These are phyloP conservation scores for Pterobdella sp. DNA, from an alignment of 2,888 invertebrate species.

Conservation along the genomic window DNA sequence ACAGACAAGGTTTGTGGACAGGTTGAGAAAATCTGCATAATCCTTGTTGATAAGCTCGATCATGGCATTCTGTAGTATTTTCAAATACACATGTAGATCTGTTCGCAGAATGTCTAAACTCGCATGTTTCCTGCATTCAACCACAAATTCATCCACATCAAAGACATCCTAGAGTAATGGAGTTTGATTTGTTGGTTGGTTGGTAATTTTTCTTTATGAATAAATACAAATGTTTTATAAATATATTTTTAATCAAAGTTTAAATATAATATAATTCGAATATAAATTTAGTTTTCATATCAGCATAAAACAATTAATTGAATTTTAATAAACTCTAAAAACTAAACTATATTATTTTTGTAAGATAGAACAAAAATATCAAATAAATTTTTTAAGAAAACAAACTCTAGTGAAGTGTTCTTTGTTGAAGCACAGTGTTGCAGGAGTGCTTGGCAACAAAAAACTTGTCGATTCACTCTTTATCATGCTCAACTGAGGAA, in stretches of 20 bases:
- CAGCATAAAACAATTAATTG: no score
- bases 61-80: conserved; percentile 83
- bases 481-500: not conserved
- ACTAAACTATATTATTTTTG: no score
- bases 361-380: no score
- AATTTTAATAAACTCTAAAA: no score
- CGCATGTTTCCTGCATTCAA: conserved; percentile 62
- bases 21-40: conserved; percentile 91
- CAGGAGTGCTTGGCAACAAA: conserved; percentile 35
- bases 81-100: conserved; percentile 80
- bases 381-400: not conserved
- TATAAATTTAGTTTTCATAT: no score
- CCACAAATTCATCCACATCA: conserved; percentile 83
- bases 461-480: conserved; percentile 18
- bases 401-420: conserved; percentile 38
- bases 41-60: conserved; percentile 94
- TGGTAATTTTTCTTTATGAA: no score
- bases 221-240: no score
- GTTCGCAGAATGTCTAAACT: conserved; percentile 76
- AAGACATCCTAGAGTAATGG: conserved; percentile 66
- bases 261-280: no score
- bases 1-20: conserved; percentile 77
- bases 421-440: conserved; percentile 38
- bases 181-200: not conserved
- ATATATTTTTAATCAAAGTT: no score